These are phyloP conservation scores for Nycticryphes semicollaris DNA, from an alignment of 2,113 vertebrate genomes.

Conservation along the genomic window DNA sequence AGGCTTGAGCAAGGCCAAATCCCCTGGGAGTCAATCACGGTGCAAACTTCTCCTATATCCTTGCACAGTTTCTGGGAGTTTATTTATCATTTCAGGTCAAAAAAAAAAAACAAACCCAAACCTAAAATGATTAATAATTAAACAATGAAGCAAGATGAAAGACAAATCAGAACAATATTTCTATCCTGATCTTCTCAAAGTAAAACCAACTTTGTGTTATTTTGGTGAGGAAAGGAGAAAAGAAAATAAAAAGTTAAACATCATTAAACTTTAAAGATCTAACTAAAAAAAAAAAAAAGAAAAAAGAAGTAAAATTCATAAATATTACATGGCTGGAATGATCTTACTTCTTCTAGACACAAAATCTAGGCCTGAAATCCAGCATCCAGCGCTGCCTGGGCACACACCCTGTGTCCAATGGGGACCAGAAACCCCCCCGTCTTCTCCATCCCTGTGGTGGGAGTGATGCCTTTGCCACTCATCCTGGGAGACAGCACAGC, in stretches of 20 bases:
- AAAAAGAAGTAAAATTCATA: background rate
- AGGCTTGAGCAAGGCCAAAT: background rate
- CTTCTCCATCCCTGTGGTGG: background rate
- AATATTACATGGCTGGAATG: background rate
- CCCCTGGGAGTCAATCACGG: background rate
- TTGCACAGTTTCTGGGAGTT: background rate
- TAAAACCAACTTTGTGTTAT: background rate
- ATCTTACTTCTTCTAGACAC: background rate
- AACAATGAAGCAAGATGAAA: constrained; percentile 41
- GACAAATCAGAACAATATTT: constrained; percentile 36
- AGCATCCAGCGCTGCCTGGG: background rate
- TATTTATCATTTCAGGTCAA: background rate
- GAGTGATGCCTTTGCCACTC: background rate
- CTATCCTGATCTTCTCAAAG: background rate
- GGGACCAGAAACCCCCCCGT: no score
- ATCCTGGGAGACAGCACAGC: background rate
- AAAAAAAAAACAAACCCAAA: background rate
- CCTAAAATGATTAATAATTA: constrained; percentile 53
- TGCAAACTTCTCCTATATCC: background rate
- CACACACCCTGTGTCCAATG: accelerated
- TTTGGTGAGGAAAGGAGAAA: constrained; percentile 33
- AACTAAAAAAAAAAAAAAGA: background rate
- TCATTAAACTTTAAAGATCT: constrained; percentile 56
- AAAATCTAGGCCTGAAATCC: background rate
- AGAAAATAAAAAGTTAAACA: constrained; percentile 43